Evolutionary conservation across 2,888 invertebrate species (phyloP).

Genomic region (Thysanoteuthis rhombus): DNA sequence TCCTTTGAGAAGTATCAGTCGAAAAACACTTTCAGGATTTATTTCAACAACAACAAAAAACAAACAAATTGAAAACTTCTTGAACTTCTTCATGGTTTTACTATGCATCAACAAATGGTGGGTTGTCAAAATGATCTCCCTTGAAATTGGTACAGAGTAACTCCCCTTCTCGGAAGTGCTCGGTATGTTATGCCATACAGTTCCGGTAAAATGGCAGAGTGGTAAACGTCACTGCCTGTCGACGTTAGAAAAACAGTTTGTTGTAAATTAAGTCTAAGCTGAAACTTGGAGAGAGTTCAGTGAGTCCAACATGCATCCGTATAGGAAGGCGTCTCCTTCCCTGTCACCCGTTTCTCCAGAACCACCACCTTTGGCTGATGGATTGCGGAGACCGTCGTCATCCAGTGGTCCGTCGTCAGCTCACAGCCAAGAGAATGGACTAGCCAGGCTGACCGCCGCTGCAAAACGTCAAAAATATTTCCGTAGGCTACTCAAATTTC

Average conservation of each 20-base stretch:
- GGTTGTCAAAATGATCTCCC: background rate
- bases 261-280: background rate
- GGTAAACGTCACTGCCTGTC: background rate
- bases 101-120: no score
- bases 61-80: no score
- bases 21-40: no score
- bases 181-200: background rate
- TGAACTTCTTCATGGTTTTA: no score
- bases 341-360: background rate
- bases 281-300: background rate
- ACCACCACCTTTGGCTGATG: background rate
- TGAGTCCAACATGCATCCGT: background rate
- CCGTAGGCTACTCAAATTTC: conserved; percentile 77
- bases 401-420: background rate
- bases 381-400: background rate
- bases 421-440: background rate
- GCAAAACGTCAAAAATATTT: conserved; percentile 78
- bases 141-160: background rate
- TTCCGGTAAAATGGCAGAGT: conserved; percentile 23
- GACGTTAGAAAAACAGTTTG: background rate
- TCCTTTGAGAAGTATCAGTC: no score
- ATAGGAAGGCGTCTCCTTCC: background rate
- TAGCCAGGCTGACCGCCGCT: conserved; percentile 76
- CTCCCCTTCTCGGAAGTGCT: conserved; percentile 13
- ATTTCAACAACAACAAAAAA: no score